Conservation (phyloP, 2,888 invertebrate genomes). For the Ferdinandea cuprea region DNA sequence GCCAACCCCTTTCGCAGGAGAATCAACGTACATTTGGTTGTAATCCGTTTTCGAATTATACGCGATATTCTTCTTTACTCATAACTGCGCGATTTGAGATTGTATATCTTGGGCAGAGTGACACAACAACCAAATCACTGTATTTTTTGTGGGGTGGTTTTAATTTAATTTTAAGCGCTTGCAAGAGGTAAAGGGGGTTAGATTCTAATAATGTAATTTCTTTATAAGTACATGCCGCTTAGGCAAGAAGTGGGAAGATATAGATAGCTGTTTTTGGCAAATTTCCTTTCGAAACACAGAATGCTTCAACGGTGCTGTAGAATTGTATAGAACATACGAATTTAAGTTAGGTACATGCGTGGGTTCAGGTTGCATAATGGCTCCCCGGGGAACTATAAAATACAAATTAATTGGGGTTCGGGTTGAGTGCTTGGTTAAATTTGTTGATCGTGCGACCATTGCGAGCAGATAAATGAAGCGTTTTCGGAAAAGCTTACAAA, state of each 20-base stretch:
- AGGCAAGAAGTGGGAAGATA: slow-evolving; percentile 36
- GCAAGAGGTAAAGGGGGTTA: slow-evolving; percentile 49
- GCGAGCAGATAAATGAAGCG: slow-evolving; percentile 39
- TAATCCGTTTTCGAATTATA: slow-evolving; percentile 71
- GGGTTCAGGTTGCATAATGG: slow-evolving; percentile 78
- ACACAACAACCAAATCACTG: slow-evolving; percentile 63
- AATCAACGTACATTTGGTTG: slow-evolving; percentile 36
- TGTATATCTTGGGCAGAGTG: slow-evolving; percentile 61
- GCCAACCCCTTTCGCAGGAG: slow-evolving; percentile 52
- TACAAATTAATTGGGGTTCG: slow-evolving; percentile 83
- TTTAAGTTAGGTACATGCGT: slow-evolving; percentile 6
- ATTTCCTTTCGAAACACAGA: slow-evolving; percentile 47
- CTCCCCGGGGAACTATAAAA: slow-evolving; percentile 82
- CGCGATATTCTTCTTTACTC: slow-evolving; percentile 58
- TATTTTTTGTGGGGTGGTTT: slow-evolving; percentile 65
- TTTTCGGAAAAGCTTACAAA: slow-evolving; percentile 41
- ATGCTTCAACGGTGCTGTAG: slow-evolving; percentile 31
- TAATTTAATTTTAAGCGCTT: slow-evolving; percentile 73
- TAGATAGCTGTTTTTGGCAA: slow-evolving; percentile 11
- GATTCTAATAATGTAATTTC: slow-evolving; percentile 65
- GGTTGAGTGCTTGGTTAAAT: slow-evolving; percentile 76
- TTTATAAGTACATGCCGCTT: slow-evolving; percentile 51
- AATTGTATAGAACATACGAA: too few relatives aligned
- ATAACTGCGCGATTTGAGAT: slow-evolving; percentile 65
- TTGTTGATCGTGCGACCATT: slow-evolving; percentile 64